A percentile compares a stretch with the other conserved stretches of the same genome.
Evolutionary conservation across 2,888 invertebrate species (phyloP).

Genomic region (Pantelozetes paolii): DNA sequence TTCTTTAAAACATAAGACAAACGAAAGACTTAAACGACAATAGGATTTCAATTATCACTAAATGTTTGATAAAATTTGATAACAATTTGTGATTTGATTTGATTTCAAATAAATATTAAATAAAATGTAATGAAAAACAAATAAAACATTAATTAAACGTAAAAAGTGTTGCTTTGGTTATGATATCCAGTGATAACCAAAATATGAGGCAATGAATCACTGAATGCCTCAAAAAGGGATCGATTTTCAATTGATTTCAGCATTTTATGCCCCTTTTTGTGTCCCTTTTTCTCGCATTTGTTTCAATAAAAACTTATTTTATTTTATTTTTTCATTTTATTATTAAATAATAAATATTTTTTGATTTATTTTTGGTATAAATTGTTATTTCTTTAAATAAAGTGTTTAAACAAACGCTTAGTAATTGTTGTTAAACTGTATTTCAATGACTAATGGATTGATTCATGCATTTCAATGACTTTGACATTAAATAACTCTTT

Average conservation of each 20-base stretch:
- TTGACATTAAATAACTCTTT: no score
- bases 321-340: no score
- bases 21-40: neutral
- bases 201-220: neutral
- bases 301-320: no score
- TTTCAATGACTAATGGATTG: no score
- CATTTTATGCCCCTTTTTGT: neutral
- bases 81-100: neutral
- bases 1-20: slow-evolving; percentile 7
- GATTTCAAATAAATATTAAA: neutral
- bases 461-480: no score
- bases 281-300: no score
- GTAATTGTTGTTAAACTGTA: no score
- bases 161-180: neutral
- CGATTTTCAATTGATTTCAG: neutral
- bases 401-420: no score
- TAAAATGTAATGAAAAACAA: neutral
- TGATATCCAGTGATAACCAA: neutral
- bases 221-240: neutral
- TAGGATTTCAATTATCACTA: slow-evolving; percentile 5
- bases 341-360: no score
- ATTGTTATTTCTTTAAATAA: no score
- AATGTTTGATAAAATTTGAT: neutral
- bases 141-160: neutral
- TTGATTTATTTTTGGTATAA: no score